Evolutionary conservation across 1,140 invertebrate genomes (phyloP).

Genomic region (Aphelinus atriplicis): DNA sequence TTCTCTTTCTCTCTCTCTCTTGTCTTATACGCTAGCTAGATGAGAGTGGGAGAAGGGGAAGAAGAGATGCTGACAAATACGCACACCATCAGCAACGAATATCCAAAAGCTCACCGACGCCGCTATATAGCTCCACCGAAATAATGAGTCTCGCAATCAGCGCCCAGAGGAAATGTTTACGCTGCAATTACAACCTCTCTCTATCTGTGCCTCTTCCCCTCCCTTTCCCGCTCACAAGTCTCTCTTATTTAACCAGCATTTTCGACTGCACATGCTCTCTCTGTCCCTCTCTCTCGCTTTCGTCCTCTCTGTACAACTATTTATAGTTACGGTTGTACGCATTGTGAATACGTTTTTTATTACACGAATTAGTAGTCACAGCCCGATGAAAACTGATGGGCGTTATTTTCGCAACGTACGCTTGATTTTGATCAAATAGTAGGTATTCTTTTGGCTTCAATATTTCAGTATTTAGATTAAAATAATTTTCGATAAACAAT

Average conservation of each 20-base stretch:
- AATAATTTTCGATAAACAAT: too few relatives aligned
- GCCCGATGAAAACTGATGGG: too few relatives aligned
- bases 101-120: too few relatives aligned
- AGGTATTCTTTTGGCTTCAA: too few relatives aligned
- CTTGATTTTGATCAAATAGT: too few relatives aligned
- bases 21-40: background rate
- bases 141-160: conserved; percentile 64
- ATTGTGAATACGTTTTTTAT: too few relatives aligned
- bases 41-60: too few relatives aligned
- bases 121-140: conserved; percentile 46
- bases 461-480: too few relatives aligned
- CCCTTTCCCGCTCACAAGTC: background rate
- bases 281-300: conserved; percentile 31
- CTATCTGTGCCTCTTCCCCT: background rate
- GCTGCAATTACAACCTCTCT: conserved; percentile 54
- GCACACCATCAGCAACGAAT: too few relatives aligned
- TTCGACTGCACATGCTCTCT: conserved; percentile 16
- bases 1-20: background rate
- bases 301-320: conserved; percentile 1
- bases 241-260: background rate
- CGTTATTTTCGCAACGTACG: too few relatives aligned
- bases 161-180: conserved; percentile 56
- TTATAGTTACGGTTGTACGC: background rate
- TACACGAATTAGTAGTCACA: too few relatives aligned
- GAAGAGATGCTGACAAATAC: too few relatives aligned